A percentile compares a stretch with the other conserved stretches of the same genome.
These are phyloP conservation scores for Mnemiopsis leidyi DNA, from an alignment of 37 sponge, comb jelly and placozoan species.

Conservation along the genomic window DNA sequence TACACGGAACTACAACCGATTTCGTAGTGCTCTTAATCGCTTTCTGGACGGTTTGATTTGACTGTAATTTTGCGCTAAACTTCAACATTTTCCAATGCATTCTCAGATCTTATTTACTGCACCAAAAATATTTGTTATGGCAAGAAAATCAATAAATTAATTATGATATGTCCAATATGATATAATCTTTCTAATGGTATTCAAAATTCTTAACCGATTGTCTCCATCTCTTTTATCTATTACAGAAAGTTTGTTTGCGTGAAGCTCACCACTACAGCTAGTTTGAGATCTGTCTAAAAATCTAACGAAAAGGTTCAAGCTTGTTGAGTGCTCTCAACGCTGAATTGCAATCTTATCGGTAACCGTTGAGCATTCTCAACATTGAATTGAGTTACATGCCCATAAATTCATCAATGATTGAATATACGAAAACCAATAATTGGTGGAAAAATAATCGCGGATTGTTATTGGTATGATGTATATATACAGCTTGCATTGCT, in stretches of 20 bases:
- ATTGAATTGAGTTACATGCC: not conserved
- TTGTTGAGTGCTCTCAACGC: constrained; percentile 41
- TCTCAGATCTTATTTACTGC: not conserved
- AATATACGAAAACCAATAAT: not conserved
- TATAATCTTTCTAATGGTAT: constrained; percentile 53
- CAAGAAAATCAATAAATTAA: not conserved
- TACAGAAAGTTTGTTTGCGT: constrained; percentile 61
- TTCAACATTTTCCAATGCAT: constrained; percentile 34
- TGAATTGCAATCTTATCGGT: not conserved
- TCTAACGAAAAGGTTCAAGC: constrained; percentile 46
- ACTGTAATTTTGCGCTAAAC: constrained; percentile 62
- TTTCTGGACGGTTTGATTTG: constrained; percentile 58
- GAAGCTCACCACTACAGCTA: constrained; percentile 61
- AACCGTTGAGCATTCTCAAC: constrained; percentile 49
- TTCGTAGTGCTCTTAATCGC: constrained; percentile 61
- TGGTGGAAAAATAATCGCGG: not conserved
- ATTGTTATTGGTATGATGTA: constrained; percentile 6
- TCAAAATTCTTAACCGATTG: constrained; percentile 45
- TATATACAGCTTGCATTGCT: constrained; percentile 32
- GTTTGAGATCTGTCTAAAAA: constrained; percentile 62
- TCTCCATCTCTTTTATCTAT: constrained; percentile 41
- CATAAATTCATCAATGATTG: not conserved
- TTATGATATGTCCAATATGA: constrained; percentile 55
- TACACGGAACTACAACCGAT: constrained; percentile 52
- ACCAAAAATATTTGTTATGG: not conserved